Percentiles rank a stretch among this genome's conserved stretches.
These are phyloP conservation scores for Oncorhynchus masou DNA, from an alignment of 2,113 vertebrate genomes.

Conservation along the genomic window DNA sequence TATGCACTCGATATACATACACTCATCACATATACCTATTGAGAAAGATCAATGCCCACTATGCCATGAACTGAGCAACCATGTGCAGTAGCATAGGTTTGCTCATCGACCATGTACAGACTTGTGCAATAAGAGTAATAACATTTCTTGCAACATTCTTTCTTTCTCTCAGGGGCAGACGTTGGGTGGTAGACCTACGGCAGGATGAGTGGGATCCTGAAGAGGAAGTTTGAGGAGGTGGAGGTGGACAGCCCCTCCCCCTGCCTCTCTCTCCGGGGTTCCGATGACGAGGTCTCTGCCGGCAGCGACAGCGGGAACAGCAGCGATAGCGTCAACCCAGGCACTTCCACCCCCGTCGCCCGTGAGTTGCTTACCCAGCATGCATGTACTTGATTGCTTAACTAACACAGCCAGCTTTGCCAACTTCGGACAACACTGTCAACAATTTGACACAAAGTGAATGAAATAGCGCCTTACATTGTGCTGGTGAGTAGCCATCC, in stretches of 20 bases:
- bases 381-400: neutral
- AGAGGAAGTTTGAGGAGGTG: slow-evolving; percentile 88
- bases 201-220: slow-evolving; percentile 85
- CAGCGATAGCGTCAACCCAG: slow-evolving; percentile 89
- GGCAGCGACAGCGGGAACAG: slow-evolving; percentile 95
- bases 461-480: too few relatives aligned
- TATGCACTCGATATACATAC: too few relatives aligned
- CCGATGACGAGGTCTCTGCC: slow-evolving; percentile 81
- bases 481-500: too few relatives aligned
- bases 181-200: neutral
- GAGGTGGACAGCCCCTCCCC: slow-evolving; percentile 84
- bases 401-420: too few relatives aligned
- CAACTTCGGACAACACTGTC: too few relatives aligned
- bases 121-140: too few relatives aligned
- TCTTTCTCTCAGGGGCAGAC: neutral
- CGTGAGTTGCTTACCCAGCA: slow-evolving; percentile 75
- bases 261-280: slow-evolving; percentile 83
- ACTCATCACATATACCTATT: too few relatives aligned
- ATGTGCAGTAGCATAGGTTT: too few relatives aligned
- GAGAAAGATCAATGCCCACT: too few relatives aligned
- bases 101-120: too few relatives aligned
- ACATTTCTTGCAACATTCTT: too few relatives aligned
- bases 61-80: neutral
- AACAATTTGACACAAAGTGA: too few relatives aligned
- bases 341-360: slow-evolving; percentile 82